Conservation (phyloP, 1,140 invertebrate genomes). For the Rhyzopertha dominica region DNA sequence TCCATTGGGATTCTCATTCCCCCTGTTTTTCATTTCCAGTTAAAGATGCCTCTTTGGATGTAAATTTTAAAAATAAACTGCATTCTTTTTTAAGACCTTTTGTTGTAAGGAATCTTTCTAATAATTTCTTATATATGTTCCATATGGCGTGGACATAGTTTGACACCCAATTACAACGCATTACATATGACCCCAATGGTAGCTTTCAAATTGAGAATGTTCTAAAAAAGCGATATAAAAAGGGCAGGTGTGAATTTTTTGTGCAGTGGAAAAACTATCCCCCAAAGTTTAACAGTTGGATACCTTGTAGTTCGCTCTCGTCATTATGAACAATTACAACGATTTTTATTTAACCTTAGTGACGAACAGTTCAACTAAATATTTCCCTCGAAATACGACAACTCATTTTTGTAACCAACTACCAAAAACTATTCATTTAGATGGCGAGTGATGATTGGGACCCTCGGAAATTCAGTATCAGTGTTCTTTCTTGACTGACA, state of each 20-base stretch:
- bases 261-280: constrained; percentile 11
- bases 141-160: too few species aligned
- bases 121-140: too few species aligned
- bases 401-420: too few species aligned
- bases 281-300: constrained; percentile 9
- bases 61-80: too few species aligned
- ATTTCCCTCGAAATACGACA: constrained; percentile 4
- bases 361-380: not conserved
- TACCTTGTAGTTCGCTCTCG: not conserved
- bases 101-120: too few species aligned
- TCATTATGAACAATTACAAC: constrained; percentile 1
- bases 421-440: too few species aligned
- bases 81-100: too few species aligned
- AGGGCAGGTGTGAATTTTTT: constrained; percentile 2
- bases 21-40: too few species aligned
- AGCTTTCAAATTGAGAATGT: constrained; percentile 6
- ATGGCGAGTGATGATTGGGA: constrained; percentile 8
- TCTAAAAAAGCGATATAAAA: too few species aligned
- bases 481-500: constrained; percentile 2
- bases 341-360: constrained; percentile 6
- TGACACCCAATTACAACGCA: not conserved
- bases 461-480: constrained; percentile 6
- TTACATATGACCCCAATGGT: not conserved
- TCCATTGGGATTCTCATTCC: too few species aligned
- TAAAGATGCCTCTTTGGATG: too few species aligned